These are phyloP conservation scores for Beroe ovata DNA, from an alignment of 37 sponge, comb jelly and placozoan species.

Conservation along the genomic window DNA sequence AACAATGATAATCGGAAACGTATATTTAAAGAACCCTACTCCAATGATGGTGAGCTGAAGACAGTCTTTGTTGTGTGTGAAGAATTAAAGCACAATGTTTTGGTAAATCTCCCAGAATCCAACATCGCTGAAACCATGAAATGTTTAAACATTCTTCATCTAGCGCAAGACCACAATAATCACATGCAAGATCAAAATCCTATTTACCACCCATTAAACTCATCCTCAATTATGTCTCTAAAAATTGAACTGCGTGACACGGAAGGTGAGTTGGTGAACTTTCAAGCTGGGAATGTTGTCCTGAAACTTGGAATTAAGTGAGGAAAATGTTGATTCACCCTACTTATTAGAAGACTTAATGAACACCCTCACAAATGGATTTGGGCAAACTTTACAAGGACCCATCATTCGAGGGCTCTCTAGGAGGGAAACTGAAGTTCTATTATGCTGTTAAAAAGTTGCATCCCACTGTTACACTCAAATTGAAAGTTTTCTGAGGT, in stretches of 20 bases:
- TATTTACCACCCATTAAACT: not conserved
- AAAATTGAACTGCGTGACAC: not conserved
- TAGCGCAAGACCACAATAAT: not conserved
- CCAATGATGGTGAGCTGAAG: not conserved
- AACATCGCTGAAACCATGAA: not conserved
- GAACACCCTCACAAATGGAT: not conserved
- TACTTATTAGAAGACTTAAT: not conserved
- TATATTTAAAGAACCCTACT: not conserved
- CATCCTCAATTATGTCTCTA: not conserved
- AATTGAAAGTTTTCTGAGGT: slow-evolving; percentile 18
- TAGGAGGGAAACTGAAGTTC: not conserved
- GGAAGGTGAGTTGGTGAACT: not conserved
- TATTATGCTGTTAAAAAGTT: slow-evolving; percentile 4
- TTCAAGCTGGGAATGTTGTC: not conserved
- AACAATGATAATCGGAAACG: not conserved
- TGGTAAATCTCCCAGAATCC: not conserved
- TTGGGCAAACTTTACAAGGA: slow-evolving; percentile 3
- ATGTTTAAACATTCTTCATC: not conserved
- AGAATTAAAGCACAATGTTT: not conserved
- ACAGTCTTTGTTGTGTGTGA: slow-evolving; percentile 1
- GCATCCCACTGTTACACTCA: not conserved
- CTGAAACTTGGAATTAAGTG: slow-evolving; percentile 7
- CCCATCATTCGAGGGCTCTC: slow-evolving; percentile 40
- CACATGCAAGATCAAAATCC: not conserved
- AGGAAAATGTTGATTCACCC: not conserved